Conservation (phyloP, 2,888 invertebrate species). For the Sylvicola cinctus region DNA sequence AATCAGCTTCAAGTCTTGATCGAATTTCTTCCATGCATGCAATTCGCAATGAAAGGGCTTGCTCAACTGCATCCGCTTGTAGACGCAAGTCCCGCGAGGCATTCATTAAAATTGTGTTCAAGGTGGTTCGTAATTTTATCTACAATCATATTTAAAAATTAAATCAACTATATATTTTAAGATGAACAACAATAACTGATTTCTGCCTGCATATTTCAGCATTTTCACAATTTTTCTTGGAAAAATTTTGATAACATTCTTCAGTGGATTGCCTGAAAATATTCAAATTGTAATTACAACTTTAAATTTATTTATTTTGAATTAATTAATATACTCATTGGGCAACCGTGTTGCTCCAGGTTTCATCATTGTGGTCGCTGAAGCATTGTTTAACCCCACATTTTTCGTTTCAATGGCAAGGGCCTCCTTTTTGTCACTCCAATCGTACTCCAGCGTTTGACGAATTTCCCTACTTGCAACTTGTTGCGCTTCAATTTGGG, state of each 20-base stretch:
- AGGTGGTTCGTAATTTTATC: constrained; percentile 35
- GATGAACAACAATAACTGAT: constrained; percentile 31
- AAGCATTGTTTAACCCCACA: constrained; percentile 44
- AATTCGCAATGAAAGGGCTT: constrained; percentile 51
- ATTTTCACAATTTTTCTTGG: constrained; percentile 52
- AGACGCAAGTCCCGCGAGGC: constrained; percentile 60
- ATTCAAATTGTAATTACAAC: not conserved
- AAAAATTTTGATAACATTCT: constrained; percentile 69
- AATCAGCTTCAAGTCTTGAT: constrained; percentile 44
- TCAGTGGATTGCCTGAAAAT: constrained; percentile 52
- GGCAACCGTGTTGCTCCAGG: constrained; percentile 64
- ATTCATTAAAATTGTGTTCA: constrained; percentile 52
- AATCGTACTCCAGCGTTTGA: constrained; percentile 66
- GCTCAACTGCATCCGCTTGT: constrained; percentile 66
- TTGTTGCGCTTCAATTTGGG: constrained; percentile 48
- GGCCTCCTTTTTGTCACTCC: constrained; percentile 75
- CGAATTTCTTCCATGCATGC: constrained; percentile 57
- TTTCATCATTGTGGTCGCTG: constrained; percentile 50
- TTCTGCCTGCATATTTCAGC: constrained; percentile 56
- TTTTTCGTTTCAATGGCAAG: constrained; percentile 54
- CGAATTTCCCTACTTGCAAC: constrained; percentile 59
- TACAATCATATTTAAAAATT: constrained; percentile 4
- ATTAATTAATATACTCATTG: constrained; percentile 32
- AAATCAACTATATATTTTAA: not conserved
- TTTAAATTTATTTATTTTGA: constrained; percentile 2